These are phyloP conservation scores for Remorina albescens DNA, from an alignment of 2,797 vertebrate genomes.

Conservation along the genomic window DNA sequence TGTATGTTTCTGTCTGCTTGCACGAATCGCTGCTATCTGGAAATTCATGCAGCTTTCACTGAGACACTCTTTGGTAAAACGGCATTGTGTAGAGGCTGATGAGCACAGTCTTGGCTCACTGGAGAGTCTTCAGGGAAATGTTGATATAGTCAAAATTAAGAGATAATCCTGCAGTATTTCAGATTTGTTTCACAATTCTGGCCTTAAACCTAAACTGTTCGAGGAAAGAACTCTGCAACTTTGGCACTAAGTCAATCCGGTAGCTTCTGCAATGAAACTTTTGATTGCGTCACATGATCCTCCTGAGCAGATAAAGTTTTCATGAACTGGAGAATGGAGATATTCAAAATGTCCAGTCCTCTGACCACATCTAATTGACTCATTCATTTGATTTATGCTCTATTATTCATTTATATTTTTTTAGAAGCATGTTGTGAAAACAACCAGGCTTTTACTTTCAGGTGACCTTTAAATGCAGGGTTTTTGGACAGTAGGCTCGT, in stretches of 20 bases:
- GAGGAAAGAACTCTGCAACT: too few species aligned
- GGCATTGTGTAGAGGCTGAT: not conserved
- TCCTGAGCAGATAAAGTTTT: not conserved
- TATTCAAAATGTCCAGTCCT: not conserved
- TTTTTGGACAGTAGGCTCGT: conserved; percentile 17
- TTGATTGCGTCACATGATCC: not conserved
- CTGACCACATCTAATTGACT: not conserved
- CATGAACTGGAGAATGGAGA: too few species aligned
- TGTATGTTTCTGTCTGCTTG: not conserved
- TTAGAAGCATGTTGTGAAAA: not conserved
- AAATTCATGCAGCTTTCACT: not conserved
- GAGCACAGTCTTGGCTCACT: not conserved
- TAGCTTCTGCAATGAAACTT: not conserved
- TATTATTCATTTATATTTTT: not conserved
- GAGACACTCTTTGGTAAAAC: not conserved
- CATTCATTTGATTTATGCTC: not conserved
- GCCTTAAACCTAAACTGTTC: not conserved
- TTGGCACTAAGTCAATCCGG: not conserved
- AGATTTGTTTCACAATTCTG: not conserved
- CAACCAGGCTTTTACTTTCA: not conserved
- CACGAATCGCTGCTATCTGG: not conserved
- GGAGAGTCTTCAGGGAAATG: not conserved
- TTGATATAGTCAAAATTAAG: not conserved
- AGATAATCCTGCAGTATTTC: not conserved
- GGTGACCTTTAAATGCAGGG: conserved; percentile 11